phyloP scores from a whole-genome alignment of 2,797 vertebrate genomes.

The Coilia nasus region DNA sequence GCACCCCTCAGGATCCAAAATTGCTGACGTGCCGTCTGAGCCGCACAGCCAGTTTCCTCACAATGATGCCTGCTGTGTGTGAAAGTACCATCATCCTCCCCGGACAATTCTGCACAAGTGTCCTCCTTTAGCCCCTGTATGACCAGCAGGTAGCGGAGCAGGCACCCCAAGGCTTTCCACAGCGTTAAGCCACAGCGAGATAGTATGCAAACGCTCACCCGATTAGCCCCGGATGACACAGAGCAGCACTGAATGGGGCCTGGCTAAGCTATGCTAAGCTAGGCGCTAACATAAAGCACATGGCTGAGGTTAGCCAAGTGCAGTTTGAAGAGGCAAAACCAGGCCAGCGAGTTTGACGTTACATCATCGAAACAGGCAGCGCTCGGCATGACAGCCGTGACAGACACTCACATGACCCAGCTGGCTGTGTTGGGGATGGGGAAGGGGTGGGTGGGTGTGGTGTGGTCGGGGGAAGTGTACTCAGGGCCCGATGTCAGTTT shows the following conservation, averaged over 20 bases:
- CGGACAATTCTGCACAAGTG: neutral
- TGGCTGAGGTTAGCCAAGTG: neutral
- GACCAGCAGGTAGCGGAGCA: neutral
- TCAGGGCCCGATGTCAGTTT: neutral
- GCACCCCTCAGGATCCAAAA: constrained; percentile 43
- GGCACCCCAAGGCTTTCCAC: neutral
- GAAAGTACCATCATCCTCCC: neutral
- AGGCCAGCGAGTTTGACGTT: constrained; percentile 60
- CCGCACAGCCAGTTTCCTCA: constrained; percentile 10
- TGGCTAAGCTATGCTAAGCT: neutral
- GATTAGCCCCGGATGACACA: neutral
- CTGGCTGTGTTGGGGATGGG: neutral
- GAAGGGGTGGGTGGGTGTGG: neutral
- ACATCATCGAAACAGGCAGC: constrained; percentile 58
- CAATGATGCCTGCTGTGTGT: neutral
- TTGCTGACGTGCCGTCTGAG: constrained; percentile 56
- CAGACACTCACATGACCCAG: constrained; percentile 57
- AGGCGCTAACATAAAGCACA: neutral
- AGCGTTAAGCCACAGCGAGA: neutral
- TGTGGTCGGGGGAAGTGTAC: neutral
- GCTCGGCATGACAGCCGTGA: constrained; percentile 40
- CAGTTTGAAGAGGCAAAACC: constrained; percentile 50
- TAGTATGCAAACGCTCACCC: neutral
- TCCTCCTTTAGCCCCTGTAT: neutral
- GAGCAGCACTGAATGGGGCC: neutral